Evolutionary conservation across 1,140 invertebrate genomes (phyloP).

Genomic region (Dryas iulia): DNA sequence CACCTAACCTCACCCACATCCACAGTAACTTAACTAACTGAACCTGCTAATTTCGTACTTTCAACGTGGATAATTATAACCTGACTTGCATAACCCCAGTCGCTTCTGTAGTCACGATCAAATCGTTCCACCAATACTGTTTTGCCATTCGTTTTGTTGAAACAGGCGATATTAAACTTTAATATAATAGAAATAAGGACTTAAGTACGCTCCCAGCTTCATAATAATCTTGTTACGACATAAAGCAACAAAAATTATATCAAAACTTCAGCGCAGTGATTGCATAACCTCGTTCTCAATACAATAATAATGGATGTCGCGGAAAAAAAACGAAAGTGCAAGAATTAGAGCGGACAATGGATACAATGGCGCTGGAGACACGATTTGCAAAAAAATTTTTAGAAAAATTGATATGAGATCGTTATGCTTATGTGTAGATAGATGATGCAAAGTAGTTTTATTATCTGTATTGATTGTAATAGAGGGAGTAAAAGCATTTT

Average conservation of each 20-base stretch:
- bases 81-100: constrained; percentile 65
- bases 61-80: constrained; percentile 72
- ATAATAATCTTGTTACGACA: constrained; percentile 39
- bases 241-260: constrained; percentile 77
- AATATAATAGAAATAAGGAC: constrained; percentile 25
- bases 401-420: constrained; percentile 17
- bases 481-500: no score
- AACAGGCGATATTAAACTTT: constrained; percentile 31
- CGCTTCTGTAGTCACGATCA: constrained; percentile 76
- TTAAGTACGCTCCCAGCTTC: not conserved
- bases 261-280: constrained; percentile 70
- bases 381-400: constrained; percentile 43
- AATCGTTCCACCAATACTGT: constrained; percentile 46
- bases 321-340: constrained; percentile 76
- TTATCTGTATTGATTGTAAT: no score
- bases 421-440: not conserved
- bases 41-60: constrained; percentile 68
- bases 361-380: constrained; percentile 67
- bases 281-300: constrained; percentile 76
- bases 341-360: constrained; percentile 72
- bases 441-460: not conserved
- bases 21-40: constrained; percentile 30
- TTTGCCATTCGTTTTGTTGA: constrained; percentile 21
- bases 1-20: constrained; percentile 14
- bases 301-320: constrained; percentile 74